Percentiles rank a stretch among this genome's conserved stretches.
These are phyloP conservation scores for Minunthozetes semirufus DNA, from an alignment of 2,888 invertebrate species.

Conservation along the genomic window DNA sequence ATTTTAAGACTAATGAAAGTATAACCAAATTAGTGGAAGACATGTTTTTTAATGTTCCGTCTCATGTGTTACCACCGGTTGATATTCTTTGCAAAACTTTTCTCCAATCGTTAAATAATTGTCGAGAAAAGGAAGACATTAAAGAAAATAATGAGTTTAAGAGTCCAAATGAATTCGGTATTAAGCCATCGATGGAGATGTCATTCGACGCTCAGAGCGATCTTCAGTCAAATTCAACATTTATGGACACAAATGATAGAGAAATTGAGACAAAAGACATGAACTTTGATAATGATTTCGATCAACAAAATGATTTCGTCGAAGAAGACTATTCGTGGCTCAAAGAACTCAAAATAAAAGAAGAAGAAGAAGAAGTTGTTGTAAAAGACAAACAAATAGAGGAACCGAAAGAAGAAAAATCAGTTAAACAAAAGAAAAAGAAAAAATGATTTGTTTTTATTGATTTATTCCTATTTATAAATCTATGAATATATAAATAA, in stretches of 20 bases:
- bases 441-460: too few relatives aligned
- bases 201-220: not conserved
- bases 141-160: not conserved
- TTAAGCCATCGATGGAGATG: not conserved
- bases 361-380: too few relatives aligned
- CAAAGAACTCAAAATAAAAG: slow-evolving; percentile 1
- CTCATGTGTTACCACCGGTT: slow-evolving; percentile 38
- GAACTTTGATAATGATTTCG: not conserved
- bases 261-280: not conserved
- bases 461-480: too few relatives aligned
- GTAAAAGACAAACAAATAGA: too few relatives aligned
- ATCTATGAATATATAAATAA: too few relatives aligned
- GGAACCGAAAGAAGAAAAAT: too few relatives aligned
- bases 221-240: not conserved
- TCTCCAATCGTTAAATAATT: not conserved
- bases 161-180: not conserved
- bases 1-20: not conserved
- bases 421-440: too few relatives aligned
- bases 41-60: slow-evolving; percentile 37
- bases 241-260: slow-evolving; percentile 8
- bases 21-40: slow-evolving; percentile 33
- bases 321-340: slow-evolving; percentile 21
- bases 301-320: not conserved
- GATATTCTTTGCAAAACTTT: slow-evolving; percentile 27
- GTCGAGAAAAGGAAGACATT: not conserved